phyloP scores from a whole-genome alignment of 2,113 vertebrate species.

The Chionodraco myersi region DNA sequence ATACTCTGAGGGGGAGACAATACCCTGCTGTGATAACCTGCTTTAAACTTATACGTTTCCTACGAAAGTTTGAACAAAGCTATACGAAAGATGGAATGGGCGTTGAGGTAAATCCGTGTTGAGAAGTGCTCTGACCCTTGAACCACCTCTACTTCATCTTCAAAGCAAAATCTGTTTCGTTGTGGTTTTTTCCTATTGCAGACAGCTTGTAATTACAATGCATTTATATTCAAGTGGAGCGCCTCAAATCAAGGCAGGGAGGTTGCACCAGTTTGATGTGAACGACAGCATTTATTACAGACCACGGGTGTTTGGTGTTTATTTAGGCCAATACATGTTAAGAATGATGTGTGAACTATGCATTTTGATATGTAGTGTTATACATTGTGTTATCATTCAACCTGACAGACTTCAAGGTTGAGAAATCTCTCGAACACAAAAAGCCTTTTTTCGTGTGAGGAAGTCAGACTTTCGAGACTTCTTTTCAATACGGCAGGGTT shows the following conservation, averaged over 20 bases:
- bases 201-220: neutral
- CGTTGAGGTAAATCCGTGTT: neutral
- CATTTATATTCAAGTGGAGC: neutral
- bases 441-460: neutral
- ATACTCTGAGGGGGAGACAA: conserved; percentile 29
- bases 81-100: neutral
- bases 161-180: neutral
- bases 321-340: neutral
- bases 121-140: neutral
- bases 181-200: neutral
- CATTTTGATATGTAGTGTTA: neutral
- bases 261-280: neutral
- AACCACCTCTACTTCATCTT: neutral
- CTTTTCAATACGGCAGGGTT: neutral
- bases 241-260: neutral
- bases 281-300: neutral
- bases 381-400: neutral
- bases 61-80: conserved; percentile 1
- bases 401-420: neutral
- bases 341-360: neutral
- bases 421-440: neutral
- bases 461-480: neutral
- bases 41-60: conserved; percentile 9
- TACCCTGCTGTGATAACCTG: conserved; percentile 16
- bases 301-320: neutral